Conservation (phyloP, 2,113 vertebrate species). For the Motacilla tschutschensis region DNA sequence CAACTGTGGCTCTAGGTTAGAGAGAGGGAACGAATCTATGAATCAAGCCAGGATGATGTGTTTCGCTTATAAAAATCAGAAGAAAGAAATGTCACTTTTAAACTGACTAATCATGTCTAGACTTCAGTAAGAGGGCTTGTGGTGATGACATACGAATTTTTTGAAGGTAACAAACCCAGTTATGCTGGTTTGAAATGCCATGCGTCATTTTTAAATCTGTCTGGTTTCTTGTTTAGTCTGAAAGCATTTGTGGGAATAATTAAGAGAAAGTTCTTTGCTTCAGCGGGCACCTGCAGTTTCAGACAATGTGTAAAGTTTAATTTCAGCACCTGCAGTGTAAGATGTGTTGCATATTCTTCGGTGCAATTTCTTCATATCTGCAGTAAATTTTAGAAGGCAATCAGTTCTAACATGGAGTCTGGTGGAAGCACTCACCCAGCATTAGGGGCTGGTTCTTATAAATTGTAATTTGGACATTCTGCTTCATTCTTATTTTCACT, state of each 20-base stretch:
- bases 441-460: not conserved
- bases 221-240: conserved; percentile 2
- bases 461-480: not conserved
- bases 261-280: not conserved
- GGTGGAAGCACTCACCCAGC: not conserved
- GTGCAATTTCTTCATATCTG: not conserved
- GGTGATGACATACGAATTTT: not conserved
- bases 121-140: not conserved
- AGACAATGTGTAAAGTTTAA: not conserved
- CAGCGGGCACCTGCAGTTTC: not conserved
- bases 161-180: not conserved
- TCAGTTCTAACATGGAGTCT: not conserved
- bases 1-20: not conserved
- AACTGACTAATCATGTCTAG: not conserved
- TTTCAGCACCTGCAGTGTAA: not conserved
- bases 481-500: not conserved
- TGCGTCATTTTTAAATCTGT: not conserved
- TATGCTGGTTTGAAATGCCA: not conserved
- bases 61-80: not conserved
- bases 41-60: not conserved
- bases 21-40: not conserved
- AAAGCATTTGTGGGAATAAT: not conserved
- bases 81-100: not conserved
- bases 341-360: not conserved
- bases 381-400: not conserved